Evolutionary conservation across 2,113 vertebrate genomes (phyloP), one percentile per base, ranked within the genome.

Genomic region (Probosciger aterrimus): DNA sequence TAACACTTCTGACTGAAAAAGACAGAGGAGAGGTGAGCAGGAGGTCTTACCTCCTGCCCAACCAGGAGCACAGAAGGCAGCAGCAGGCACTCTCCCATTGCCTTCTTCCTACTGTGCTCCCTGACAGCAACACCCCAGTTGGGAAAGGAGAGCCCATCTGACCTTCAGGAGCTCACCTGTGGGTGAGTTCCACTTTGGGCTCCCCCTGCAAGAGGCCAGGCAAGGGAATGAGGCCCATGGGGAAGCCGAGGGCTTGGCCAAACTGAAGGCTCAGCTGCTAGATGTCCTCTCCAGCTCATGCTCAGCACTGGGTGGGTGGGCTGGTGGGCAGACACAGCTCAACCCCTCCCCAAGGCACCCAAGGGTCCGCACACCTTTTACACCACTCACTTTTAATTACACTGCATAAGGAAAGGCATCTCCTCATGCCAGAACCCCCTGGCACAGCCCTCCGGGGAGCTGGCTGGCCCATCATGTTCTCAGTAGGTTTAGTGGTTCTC

Each of bases 401-500:
- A 89, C 44, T 74, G 73, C 5, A 1, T 78, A 74, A 96, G 73
- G 67, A 95, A 96, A 93, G 77, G 80, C 69, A 63, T 70, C 46
- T 87, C 59, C 39, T 37, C 0, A 0, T 86, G 69, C 86, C 89
- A 81, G 37, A 43, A 28, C 67, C 25, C 91, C 70, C 80, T 39
- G 60, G 77, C 79, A 77, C 77, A 92, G 63, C n/a, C 83, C 62
- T 70, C 47, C 7, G 5, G 17, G 57, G 69, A 89, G 86, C 62
- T 87, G 86, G 92, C 81, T 75, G 82, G 88, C 84, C 70, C 47
- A 80, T 84, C 74, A 85, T 57, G 55, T 92, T 95, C 91, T 96
- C 95, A 94, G 91, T 82, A 94, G 95, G 63, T 95, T 97, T 96
- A 96, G 95, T 95, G 96, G 95, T 95, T 92, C 37, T 80, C 43